Conservation (phyloP, 2,888 invertebrate genomes). For the Abrostola triplasia region DNA sequence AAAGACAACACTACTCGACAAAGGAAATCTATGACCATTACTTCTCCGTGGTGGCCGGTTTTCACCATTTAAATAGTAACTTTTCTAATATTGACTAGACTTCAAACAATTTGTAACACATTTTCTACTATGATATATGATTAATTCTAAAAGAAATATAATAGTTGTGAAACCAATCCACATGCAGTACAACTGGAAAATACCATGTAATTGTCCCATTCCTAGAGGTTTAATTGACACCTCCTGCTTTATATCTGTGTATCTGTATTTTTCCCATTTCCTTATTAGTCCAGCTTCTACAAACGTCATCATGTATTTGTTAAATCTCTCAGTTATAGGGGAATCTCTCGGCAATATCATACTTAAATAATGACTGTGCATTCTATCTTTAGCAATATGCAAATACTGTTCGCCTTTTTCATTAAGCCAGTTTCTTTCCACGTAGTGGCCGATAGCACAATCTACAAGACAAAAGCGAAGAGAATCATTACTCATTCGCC, state of each 20-base stretch:
- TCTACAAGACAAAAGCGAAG: constrained; percentile 80
- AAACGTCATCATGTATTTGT: constrained; percentile 70
- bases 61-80: neutral
- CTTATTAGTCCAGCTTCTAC: constrained; percentile 79
- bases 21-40: too few species aligned
- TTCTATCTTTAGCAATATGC: constrained; percentile 77
- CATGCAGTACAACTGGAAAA: constrained; percentile 71
- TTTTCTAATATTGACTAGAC: neutral
- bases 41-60: neutral
- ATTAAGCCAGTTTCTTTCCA: constrained; percentile 73
- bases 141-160: constrained; percentile 72
- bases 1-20: too few species aligned
- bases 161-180: constrained; percentile 58
- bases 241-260: constrained; percentile 75
- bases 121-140: constrained; percentile 38
- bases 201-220: constrained; percentile 71
- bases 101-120: neutral
- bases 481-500: constrained; percentile 69
- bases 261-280: constrained; percentile 83
- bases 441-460: constrained; percentile 77
- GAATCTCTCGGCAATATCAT: constrained; percentile 76
- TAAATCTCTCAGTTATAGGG: constrained; percentile 69
- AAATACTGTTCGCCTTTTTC: constrained; percentile 79
- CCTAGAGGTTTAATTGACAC: constrained; percentile 69
- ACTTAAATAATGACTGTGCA: constrained; percentile 79